Conservation (phyloP, 2,113 vertebrate species). For the Pteronura brasiliensis region DNA sequence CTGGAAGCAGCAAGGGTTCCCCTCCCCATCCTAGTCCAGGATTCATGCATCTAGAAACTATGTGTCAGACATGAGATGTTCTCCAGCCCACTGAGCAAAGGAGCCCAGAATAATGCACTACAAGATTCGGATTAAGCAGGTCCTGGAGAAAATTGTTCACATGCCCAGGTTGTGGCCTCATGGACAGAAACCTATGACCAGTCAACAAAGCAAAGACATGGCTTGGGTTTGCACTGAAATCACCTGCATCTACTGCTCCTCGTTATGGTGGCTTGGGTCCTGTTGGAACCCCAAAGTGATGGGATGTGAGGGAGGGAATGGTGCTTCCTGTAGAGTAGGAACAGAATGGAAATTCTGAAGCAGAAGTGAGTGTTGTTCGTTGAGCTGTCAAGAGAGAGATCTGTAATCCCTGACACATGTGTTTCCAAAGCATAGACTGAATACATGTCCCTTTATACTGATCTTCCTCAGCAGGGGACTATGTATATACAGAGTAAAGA, state of each 20-base stretch:
- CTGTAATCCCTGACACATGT: not conserved
- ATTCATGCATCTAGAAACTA: not conserved
- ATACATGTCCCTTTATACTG: not conserved
- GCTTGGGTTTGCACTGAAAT: not conserved
- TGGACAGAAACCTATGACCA: not conserved
- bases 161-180: not conserved
- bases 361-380: not conserved
- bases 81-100: not conserved
- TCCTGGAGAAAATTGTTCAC: not conserved
- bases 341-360: not conserved
- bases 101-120: not conserved
- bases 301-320: not conserved
- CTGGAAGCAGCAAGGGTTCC: not conserved
- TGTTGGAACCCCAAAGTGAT: not conserved
- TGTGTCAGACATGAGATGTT: not conserved
- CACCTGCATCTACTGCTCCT: not conserved
- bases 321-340: not conserved
- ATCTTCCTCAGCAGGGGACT: rapidly evolving
- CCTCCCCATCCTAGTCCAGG: not conserved
- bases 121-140: not conserved
- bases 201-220: not conserved
- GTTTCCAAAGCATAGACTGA: not conserved
- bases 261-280: not conserved
- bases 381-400: not conserved
- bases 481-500: not conserved